Conservation (phyloP, 2,888 invertebrate genomes). For the Hanleya hanleyi region DNA sequence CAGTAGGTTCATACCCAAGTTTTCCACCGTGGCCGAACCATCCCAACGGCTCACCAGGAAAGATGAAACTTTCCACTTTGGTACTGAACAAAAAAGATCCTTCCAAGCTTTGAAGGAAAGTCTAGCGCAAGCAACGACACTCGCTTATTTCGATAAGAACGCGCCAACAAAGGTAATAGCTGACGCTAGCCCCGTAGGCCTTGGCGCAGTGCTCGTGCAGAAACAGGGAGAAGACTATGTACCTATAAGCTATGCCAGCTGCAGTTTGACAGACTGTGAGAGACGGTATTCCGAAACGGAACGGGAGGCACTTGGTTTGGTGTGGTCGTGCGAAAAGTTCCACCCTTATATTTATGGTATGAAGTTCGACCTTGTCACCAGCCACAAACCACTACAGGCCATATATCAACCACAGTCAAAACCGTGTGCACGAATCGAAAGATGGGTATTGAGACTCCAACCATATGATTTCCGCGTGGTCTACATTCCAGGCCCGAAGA, state of each 20-base stretch:
- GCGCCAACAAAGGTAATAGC: slow-evolving; percentile 14
- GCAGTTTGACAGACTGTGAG: slow-evolving; percentile 25
- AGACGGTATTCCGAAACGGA: slow-evolving; percentile 34
- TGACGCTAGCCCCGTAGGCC: slow-evolving; percentile 34
- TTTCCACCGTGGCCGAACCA: too few species aligned
- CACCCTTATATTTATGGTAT: slow-evolving; percentile 27
- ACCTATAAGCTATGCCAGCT: slow-evolving; percentile 33
- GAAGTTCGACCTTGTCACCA: slow-evolving; percentile 37
- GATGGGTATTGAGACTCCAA: background rate
- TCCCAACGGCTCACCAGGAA: background rate
- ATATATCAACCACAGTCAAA: background rate
- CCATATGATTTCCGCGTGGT: background rate
- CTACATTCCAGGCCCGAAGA: background rate
- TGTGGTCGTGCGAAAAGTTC: slow-evolving; percentile 35
- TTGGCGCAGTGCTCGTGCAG: slow-evolving; percentile 37
- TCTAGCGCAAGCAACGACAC: background rate
- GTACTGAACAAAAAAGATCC: background rate
- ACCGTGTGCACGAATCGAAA: background rate
- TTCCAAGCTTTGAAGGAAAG: slow-evolving; percentile 8
- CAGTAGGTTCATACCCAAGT: too few species aligned
- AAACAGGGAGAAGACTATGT: slow-evolving; percentile 11
- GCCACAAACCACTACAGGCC: too few species aligned
- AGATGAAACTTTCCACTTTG: background rate
- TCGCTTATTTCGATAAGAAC: slow-evolving; percentile 11
- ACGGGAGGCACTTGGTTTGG: slow-evolving; percentile 31